Percentiles rank a stretch among this genome's conserved stretches.
These are phyloP conservation scores for Polydrusus pterygomalis DNA, from an alignment of 2,888 invertebrate genomes.

Conservation along the genomic window DNA sequence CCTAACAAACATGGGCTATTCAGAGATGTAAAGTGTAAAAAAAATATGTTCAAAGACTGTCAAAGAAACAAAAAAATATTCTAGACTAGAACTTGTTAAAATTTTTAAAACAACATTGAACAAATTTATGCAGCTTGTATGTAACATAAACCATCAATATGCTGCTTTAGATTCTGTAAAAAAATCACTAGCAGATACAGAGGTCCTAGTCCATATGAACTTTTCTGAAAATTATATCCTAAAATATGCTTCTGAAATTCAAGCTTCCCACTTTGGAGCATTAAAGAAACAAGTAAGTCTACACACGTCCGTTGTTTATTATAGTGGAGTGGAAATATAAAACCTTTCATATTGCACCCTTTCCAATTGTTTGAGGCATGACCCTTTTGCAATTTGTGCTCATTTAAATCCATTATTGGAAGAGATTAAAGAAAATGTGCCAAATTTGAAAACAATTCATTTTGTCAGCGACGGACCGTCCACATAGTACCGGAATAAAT, in stretches of 20 bases:
- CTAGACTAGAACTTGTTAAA: not conserved
- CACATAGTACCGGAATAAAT: slow-evolving; percentile 46
- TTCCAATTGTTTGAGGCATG: slow-evolving; percentile 42
- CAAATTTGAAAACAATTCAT: slow-evolving; percentile 41
- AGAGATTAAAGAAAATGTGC: slow-evolving; percentile 10
- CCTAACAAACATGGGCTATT: slow-evolving; percentile 4
- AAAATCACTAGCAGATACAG: not conserved
- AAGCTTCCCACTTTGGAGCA: slow-evolving; percentile 35
- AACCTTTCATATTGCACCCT: slow-evolving; percentile 38
- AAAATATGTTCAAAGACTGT: not conserved
- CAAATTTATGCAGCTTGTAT: not conserved
- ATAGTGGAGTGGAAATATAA: not conserved
- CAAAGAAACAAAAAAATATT: not conserved
- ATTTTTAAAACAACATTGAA: slow-evolving; percentile 1
- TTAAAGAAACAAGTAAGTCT: slow-evolving; percentile 28
- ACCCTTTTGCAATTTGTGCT: slow-evolving; percentile 46
- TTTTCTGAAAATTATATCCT: not conserved
- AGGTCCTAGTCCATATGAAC: not conserved
- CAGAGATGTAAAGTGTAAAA: not conserved
- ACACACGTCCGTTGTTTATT: slow-evolving; percentile 32
- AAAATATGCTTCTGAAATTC: slow-evolving; percentile 39
- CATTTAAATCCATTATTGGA: slow-evolving; percentile 34
- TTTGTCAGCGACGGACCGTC: slow-evolving; percentile 49
- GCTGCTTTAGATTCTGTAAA: not conserved
- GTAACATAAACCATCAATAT: not conserved